phyloP scores from a whole-genome alignment of 1,140 invertebrate species.

The Aphaenogaster ashmeadi region DNA sequence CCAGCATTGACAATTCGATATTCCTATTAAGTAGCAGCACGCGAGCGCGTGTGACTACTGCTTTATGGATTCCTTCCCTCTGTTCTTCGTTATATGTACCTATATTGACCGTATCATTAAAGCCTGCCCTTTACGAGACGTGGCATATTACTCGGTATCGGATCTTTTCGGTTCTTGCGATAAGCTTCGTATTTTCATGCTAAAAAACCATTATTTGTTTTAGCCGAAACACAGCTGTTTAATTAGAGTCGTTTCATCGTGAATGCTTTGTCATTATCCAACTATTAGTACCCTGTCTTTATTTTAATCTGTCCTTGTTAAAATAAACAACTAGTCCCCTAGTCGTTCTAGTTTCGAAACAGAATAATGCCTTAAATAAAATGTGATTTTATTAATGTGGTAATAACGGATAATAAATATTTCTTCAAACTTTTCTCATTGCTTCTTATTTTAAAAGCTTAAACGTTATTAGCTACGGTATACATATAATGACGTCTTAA shows the following conservation, averaged over 20 bases:
- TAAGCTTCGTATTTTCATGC: background rate
- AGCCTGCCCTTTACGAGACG: slow-evolving; percentile 54
- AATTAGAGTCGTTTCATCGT: background rate
- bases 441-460: no score
- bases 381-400: no score
- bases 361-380: no score
- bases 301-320: background rate
- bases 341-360: no score
- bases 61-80: slow-evolving; percentile 46
- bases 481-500: no score
- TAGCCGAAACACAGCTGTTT: background rate
- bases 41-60: background rate
- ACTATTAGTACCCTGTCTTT: background rate
- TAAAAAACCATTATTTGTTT: background rate
- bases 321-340: background rate
- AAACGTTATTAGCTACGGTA: no score
- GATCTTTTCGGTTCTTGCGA: background rate
- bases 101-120: slow-evolving; percentile 42
- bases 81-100: background rate
- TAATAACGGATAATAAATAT: no score
- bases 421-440: no score
- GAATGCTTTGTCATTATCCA: background rate
- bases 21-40: slow-evolving; percentile 5
- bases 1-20: slow-evolving; percentile 48
- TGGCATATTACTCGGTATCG: background rate